Conservation (phyloP, 2,797 vertebrate genomes). For the Leptoclinus maculatus region DNA sequence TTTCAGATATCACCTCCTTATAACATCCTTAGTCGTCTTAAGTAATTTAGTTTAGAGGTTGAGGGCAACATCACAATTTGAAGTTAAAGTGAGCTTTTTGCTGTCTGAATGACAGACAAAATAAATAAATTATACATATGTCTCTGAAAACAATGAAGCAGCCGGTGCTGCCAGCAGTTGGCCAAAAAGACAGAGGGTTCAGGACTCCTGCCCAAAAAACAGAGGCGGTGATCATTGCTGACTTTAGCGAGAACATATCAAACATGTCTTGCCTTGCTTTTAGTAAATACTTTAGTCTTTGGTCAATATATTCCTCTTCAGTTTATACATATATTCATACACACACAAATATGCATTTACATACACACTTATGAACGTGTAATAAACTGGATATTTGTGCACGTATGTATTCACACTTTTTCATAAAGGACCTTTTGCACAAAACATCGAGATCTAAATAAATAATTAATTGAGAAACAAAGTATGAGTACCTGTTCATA, state of each 20-base stretch:
- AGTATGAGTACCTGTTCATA: slow-evolving; percentile 84
- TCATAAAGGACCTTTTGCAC: slow-evolving; percentile 87
- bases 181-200: slow-evolving; percentile 51
- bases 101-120: slow-evolving; percentile 66
- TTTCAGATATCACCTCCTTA: slow-evolving; percentile 47
- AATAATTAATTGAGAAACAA: slow-evolving; percentile 82
- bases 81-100: slow-evolving; percentile 53
- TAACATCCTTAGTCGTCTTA: slow-evolving; percentile 64
- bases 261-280: slow-evolving; percentile 79
- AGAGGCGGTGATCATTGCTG: slow-evolving; percentile 67
- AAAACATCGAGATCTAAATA: slow-evolving; percentile 84
- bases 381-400: slow-evolving; percentile 86
- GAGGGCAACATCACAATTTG: slow-evolving; percentile 56
- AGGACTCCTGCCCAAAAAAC: slow-evolving; percentile 51
- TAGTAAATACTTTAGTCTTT: slow-evolving; percentile 89
- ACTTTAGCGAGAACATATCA: slow-evolving; percentile 74
- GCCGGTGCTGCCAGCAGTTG: slow-evolving; percentile 54
- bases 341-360: slow-evolving; percentile 85
- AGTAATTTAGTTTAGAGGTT: slow-evolving; percentile 41
- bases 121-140: slow-evolving; percentile 70
- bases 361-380: slow-evolving; percentile 81
- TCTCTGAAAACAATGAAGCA: slow-evolving; percentile 65
- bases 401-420: slow-evolving; percentile 80
- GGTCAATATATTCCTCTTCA: slow-evolving; percentile 85
- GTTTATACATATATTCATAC: slow-evolving; percentile 85